These are phyloP conservation scores for Pelecanus crispus DNA, from an alignment of 2,113 vertebrate genomes.

Conservation along the genomic window DNA sequence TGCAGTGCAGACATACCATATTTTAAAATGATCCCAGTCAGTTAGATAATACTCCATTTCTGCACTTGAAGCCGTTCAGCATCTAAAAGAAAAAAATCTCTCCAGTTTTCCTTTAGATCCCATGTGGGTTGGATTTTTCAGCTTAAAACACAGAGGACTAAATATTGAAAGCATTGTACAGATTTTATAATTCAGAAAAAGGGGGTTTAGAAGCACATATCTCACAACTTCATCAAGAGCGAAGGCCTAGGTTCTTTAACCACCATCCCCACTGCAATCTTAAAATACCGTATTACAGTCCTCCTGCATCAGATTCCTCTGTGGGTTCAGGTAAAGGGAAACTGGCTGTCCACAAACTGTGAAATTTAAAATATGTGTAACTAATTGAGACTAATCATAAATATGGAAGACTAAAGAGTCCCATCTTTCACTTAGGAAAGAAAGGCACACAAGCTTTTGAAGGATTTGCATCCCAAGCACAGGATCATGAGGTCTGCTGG, in stretches of 20 bases:
- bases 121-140: not conserved
- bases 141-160: not conserved
- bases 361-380: not conserved
- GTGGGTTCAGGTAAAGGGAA: not conserved
- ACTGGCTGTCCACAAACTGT: not conserved
- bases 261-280: not conserved
- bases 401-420: not conserved
- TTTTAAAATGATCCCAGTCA: not conserved
- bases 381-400: not conserved
- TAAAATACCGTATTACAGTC: not conserved
- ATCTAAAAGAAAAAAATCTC: not conserved
- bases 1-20: not conserved
- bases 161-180: not conserved
- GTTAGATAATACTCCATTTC: slow-evolving; percentile 3
- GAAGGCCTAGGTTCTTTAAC: not conserved
- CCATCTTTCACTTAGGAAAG: not conserved
- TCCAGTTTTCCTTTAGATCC: not conserved
- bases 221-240: not conserved
- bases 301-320: not conserved
- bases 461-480: not conserved
- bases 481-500: not conserved
- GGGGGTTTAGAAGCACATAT: not conserved
- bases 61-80: not conserved
- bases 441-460: not conserved
- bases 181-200: not conserved